phyloP scores from a whole-genome alignment of 2,888 invertebrate genomes.

The Lamellibrachia satsuma region DNA sequence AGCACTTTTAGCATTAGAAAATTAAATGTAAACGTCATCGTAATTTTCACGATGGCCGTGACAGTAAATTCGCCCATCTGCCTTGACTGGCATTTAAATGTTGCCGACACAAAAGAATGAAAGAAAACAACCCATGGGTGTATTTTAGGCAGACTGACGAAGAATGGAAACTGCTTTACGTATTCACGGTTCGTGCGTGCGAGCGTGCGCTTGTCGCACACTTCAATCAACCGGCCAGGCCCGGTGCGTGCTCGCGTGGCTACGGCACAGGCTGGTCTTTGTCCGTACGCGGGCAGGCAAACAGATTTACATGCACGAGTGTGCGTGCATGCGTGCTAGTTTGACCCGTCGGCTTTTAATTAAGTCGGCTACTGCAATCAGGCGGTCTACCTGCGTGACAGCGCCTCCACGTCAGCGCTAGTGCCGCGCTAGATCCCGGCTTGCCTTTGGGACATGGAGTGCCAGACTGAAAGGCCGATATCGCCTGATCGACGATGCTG shows the following conservation, averaged over 20 bases:
- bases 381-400: background rate
- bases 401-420: background rate
- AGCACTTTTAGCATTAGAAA: too few relatives aligned
- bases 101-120: too few relatives aligned
- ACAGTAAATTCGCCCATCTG: too few relatives aligned
- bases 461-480: background rate
- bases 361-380: background rate
- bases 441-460: background rate
- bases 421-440: background rate
- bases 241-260: background rate
- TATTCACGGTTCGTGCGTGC: background rate
- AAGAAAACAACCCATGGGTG: background rate
- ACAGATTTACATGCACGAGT: background rate
- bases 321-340: background rate
- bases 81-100: too few relatives aligned
- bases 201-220: background rate
- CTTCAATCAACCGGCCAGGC: background rate
- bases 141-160: background rate
- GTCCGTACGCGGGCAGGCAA: background rate
- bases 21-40: too few relatives aligned
- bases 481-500: background rate
- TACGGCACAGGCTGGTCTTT: background rate
- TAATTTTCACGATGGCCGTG: too few relatives aligned
- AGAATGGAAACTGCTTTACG: background rate
- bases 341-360: background rate